Base-by-base conservation (phyloP, 2,888 invertebrate species). In the Athalia rosae region DNA sequence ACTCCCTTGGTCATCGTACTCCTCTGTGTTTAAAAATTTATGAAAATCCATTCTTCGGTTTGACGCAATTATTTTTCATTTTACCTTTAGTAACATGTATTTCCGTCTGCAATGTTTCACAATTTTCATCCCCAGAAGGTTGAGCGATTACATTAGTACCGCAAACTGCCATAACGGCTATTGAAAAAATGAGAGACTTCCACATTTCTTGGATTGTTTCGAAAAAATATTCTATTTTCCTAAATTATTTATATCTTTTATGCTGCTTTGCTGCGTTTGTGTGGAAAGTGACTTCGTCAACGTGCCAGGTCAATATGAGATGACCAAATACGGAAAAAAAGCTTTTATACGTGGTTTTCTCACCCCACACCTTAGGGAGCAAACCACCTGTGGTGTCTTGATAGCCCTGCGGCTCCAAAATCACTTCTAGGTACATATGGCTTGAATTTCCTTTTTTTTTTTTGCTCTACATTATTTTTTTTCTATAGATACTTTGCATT, bases 61-160 rank as follows among this genome's bases (percentile, higher is more conserved):
- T 45, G 28, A 28, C 28, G 2, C 28, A 28, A 28, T 28, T 28
- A 28, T 28, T 28, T 28, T 28, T 28, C 28, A 28, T 28, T 28
- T 28, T 28, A 95, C 95, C 95, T 93, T 97, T 97, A 69, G 95
- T 95, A 80, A 97, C 92, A 88, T 97, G 96, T 85, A 97, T 94
- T 90, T 97, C 96, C 7, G 96, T 95, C 74, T 95, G 95, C 78
- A 97, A 90, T 3, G 96, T 96, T 90, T 97, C 97, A 89, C 97
- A 97, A 82, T 93, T 94, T 90, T 96, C 96, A 84, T 95, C 95
- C 3, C 89, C 88, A 74, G 88, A 79, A 3, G 76, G 61, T 80
- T 85, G 83, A 64, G 83, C 82, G 62, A 81, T 79, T 48, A 79
- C 77, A 45, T 67, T 62, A 61, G 77, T 79, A 41, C 76, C 71